Evolutionary conservation across 2,797 vertebrate genomes (phyloP), one percentile per base, ranked within the genome.

Genomic region (Ciconia nigra): DNA sequence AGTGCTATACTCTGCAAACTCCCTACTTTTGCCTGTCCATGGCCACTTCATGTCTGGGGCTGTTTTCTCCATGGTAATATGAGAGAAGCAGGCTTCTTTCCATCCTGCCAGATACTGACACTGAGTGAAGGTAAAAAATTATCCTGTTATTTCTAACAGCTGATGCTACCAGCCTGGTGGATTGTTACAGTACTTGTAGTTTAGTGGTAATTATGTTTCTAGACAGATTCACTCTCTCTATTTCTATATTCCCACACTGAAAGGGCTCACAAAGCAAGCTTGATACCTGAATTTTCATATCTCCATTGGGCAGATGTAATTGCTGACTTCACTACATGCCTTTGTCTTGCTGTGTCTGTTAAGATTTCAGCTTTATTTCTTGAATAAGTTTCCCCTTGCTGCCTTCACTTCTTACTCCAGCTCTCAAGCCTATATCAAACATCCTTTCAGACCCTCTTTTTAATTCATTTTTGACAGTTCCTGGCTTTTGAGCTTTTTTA

Each of bases 221-320:
- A 84, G 95, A 51, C 3, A 70, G 9, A 11, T 15, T 54, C 11
- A 25, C 51, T 87, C 7, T 62, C 46, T 66, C 10, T 79, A 0
- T 69, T 71, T 69, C 26, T 90, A 1, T 70, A 72, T 31, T 44
- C 6, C 9, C 15, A 41, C 8, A 28, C 5, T 11, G 22, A 67
- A 94, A 66, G 4, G 4, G 7, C 6, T 87, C 39, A 87, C 28
- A 59, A 91, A 89, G 20, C 22, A 69, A 66, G 25, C 7, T 52
- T 62, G 13, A 22, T 59, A 76, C 24, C 39, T 88, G 54, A 70
- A 54, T 81, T 93, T 96, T 90, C 49, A 13, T 90, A 44, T 49
- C 42, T 93, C 84, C 47, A 22, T 6, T 72, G 63, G n/a, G 42
- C 24, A 65, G 81, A 46, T 51, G 25, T 49, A 88, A 92, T 76